A percentile compares a stretch with the other conserved stretches of the same genome.
Evolutionary conservation across 2,797 vertebrate genomes (phyloP).

Genomic region (Limosa lapponica): DNA sequence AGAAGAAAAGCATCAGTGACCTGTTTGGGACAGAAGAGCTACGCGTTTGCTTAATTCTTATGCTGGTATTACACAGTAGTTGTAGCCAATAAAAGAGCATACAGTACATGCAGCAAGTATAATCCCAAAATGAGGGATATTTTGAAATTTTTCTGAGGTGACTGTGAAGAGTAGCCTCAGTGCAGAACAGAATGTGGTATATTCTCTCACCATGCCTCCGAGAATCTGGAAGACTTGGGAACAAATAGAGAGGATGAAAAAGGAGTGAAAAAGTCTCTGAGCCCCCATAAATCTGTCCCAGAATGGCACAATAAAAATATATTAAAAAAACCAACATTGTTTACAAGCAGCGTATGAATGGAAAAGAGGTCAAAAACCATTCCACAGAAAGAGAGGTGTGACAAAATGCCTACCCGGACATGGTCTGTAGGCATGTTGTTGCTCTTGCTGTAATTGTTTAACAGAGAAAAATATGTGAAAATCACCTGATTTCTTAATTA

Average conservation of each 20-base stretch:
- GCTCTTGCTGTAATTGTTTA: neutral
- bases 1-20: neutral
- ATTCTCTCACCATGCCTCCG: neutral
- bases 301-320: neutral
- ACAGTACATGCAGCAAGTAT: neutral
- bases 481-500: neutral
- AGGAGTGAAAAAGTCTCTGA: neutral
- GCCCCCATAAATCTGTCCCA: neutral
- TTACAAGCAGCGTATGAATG: neutral
- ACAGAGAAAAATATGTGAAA: neutral
- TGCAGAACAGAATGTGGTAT: neutral
- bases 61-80: neutral
- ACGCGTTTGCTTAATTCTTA: neutral
- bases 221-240: neutral
- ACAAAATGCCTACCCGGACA: neutral
- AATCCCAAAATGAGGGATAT: neutral
- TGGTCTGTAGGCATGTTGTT: neutral
- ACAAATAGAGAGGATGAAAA: neutral
- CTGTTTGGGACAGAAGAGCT: neutral
- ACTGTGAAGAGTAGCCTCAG: neutral
- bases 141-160: neutral
- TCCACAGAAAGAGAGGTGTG: neutral
- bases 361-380: neutral
- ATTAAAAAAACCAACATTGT: neutral
- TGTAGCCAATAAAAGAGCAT: neutral